Evolutionary conservation across 2,888 invertebrate species (phyloP), one percentile per base, ranked within the genome.

Genomic region (Ommatoiulus sabulosus): DNA sequence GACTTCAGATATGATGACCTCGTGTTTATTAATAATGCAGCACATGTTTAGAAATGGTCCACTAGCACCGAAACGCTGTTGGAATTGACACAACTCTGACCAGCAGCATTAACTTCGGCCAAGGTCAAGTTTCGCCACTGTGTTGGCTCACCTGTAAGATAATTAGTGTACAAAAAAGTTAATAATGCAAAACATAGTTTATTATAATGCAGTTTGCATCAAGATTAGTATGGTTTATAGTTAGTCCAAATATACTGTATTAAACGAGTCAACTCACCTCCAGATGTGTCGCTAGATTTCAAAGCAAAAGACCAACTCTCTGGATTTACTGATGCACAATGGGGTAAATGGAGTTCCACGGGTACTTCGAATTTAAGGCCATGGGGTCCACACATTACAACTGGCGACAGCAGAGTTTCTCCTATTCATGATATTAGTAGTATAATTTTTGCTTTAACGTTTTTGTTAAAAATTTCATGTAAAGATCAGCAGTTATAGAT

Each of bases 301-400:
- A 94, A 92, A 17, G 94, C 93, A 90, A 94, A 94, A 17, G 93
- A 93, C 94, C 94, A 94, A 89, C 93, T 93, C 87, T 93, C 93
- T 6, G 93, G 93, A 90, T 93, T 93, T 87, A 93, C 92, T 3
- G 92, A 90, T 88, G 93, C 93, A 89, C 93, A 93, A 91, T 94
- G 98, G 90, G 98, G 98, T 92, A 98, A 95, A 91, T 97, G 95
- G 89, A 98, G 94, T 91, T 98, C 97, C 91, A 98, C 97, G 88
- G 98, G 97, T 92, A 95, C 95, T 89, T 95, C 93, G 94, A 98
- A 98, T 93, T 96, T 96, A 91, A 98, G 95, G 90, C 98, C 94
- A 93, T 97, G 97, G 44, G 98, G 98, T 90, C 98, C 98, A 94
- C 98, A 98, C 97, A 98, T 97, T 92, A 98, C 98, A 91, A 98